Percentiles rank a stretch among this genome's conserved stretches.
Conservation (phyloP, 2,113 vertebrate species). For the Eubucco bourcierii region DNA sequence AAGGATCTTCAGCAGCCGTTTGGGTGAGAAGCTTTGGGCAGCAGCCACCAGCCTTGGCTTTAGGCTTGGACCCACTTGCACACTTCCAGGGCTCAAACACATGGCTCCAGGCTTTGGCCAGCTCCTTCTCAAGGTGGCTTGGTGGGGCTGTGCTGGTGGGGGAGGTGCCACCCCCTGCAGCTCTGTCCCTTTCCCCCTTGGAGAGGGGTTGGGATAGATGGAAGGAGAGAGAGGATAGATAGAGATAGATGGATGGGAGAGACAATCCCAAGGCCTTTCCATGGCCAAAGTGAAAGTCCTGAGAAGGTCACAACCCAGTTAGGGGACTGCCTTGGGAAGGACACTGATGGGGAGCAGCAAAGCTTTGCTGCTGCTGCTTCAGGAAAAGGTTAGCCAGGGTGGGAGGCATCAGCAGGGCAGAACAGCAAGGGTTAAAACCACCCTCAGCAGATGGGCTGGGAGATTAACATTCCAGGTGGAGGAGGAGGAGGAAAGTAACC, state of each 20-base stretch:
- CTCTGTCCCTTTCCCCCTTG: neutral
- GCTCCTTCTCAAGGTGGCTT: neutral
- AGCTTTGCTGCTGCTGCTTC: neutral
- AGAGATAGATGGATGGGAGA: neutral
- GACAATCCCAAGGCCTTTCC: neutral
- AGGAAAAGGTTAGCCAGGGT: neutral
- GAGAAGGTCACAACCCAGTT: neutral
- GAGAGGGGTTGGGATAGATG: accelerated
- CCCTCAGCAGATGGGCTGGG: neutral
- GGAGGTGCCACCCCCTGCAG: neutral
- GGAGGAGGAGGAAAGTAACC: neutral
- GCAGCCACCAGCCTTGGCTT: neutral
- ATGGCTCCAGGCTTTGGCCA: neutral
- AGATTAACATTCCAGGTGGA: neutral
- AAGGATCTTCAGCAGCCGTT: neutral
- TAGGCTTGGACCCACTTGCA: neutral
- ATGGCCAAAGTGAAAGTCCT: neutral
- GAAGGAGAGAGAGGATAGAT: no score
- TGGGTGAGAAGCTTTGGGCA: neutral
- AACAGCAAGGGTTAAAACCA: neutral
- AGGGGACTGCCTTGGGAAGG: neutral
- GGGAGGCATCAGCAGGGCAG: neutral
- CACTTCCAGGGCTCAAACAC: no score
- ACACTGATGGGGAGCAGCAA: neutral
- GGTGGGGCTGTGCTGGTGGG: accelerated